A percentile compares a stretch with the other conserved stretches of the same genome.
These are phyloP conservation scores for Elaphurus davidianus DNA, from an alignment of 2,113 vertebrate species.

Conservation along the genomic window DNA sequence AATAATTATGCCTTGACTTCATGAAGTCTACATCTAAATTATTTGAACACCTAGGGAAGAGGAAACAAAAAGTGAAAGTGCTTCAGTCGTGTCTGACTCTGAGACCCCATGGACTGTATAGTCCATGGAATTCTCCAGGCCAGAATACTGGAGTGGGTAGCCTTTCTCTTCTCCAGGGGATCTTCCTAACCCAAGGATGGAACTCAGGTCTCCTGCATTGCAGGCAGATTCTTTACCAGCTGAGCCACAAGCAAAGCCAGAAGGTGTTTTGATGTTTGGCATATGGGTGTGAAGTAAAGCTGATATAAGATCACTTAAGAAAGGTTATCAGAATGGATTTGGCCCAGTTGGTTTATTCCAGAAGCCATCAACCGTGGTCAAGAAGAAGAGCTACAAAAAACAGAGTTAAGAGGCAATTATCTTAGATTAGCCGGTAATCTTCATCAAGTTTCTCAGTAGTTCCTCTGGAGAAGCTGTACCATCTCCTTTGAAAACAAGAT, in stretches of 20 bases:
- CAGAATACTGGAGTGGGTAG: not conserved
- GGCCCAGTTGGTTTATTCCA: not conserved
- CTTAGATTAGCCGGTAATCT: not conserved
- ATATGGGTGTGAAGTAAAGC: not conserved
- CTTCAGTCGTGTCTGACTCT: not conserved
- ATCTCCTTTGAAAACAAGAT: not conserved
- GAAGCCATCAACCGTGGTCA: not conserved
- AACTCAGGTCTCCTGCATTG: not conserved
- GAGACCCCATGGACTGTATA: not conserved
- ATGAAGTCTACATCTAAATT: not conserved
- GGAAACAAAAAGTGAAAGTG: not conserved
- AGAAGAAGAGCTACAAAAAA: not conserved
- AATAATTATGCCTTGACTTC: not conserved
- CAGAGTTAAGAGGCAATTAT: not conserved
- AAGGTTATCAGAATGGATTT: not conserved
- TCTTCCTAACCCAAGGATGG: accelerated
- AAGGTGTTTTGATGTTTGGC: not conserved
- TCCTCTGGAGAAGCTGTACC: not conserved
- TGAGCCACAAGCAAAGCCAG: not conserved
- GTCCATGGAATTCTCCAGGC: not conserved
- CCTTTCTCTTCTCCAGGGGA: not conserved
- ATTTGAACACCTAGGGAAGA: not conserved
- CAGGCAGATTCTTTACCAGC: not conserved
- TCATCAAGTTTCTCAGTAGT: not conserved
- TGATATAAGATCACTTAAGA: not conserved